Percentiles rank a stretch among this genome's conserved stretches.
Conservation (phyloP, 2,113 vertebrate genomes). For the Capreolus pygargus region DNA sequence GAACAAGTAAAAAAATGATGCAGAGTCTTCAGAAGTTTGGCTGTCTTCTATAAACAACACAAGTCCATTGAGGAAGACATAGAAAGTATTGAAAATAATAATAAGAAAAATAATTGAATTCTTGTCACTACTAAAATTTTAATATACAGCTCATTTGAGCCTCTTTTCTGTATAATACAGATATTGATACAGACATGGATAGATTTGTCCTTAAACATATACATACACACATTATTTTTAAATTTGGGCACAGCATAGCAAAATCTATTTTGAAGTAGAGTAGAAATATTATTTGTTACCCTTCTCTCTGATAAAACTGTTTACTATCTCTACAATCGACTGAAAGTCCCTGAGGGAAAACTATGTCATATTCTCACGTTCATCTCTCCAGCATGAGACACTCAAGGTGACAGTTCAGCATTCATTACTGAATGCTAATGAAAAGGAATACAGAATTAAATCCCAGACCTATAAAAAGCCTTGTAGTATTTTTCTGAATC, state of each 20-base stretch:
- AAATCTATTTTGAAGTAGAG: slow-evolving; percentile 7
- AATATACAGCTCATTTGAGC: not conserved
- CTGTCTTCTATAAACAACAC: not conserved
- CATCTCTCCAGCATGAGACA: not conserved
- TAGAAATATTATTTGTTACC: not conserved
- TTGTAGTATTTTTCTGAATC: not conserved
- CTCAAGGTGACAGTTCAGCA: not conserved
- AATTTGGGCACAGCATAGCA: not conserved
- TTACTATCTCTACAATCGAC: not conserved
- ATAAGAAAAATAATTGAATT: slow-evolving; percentile 7
- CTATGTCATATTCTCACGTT: not conserved
- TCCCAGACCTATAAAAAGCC: not conserved
- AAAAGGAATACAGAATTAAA: not conserved
- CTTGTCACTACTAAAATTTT: not conserved
- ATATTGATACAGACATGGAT: not conserved
- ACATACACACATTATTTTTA: not conserved
- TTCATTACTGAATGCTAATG: not conserved
- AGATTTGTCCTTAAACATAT: slow-evolving; percentile 8
- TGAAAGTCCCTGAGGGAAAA: not conserved
- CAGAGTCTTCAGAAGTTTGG: not conserved
- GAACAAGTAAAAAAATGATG: not conserved
- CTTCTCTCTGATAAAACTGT: slow-evolving; percentile 9
- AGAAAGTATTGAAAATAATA: not conserved
- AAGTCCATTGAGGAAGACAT: not conserved
- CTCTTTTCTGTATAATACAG: not conserved